phyloP scores from a whole-genome alignment of 2,113 vertebrate genomes.

The Amphiprion ocellaris region DNA sequence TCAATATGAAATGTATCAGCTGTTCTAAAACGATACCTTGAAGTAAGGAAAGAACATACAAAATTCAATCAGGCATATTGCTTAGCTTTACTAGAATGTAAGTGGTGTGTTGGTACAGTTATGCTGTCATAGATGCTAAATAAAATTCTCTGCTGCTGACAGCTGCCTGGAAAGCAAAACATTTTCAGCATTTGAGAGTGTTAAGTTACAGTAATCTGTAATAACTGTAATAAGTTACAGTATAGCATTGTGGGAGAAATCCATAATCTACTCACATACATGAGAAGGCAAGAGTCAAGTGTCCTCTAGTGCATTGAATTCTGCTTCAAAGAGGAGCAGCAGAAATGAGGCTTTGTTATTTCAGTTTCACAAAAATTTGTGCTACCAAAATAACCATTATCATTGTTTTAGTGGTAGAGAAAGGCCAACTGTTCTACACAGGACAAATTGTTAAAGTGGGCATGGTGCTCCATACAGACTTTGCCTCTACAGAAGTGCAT shows the following conservation, averaged over 20 bases:
- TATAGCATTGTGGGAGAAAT: not conserved
- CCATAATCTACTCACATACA: slow-evolving; percentile 17
- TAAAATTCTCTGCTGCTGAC: slow-evolving; percentile 2
- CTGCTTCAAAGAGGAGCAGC: not conserved
- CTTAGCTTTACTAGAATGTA: slow-evolving; percentile 46
- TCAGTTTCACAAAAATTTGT: not conserved
- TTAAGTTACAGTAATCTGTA: too few relatives aligned
- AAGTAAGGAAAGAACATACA: slow-evolving; percentile 8
- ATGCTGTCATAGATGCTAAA: slow-evolving; percentile 3
- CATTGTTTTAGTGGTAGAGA: slow-evolving; percentile 28
- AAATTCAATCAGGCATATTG: slow-evolving; percentile 10
- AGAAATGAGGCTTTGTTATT: not conserved
- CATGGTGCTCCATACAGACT: slow-evolving; percentile 13
- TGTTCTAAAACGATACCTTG: not conserved
- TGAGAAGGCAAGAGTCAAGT: not conserved
- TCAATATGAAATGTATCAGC: slow-evolving; percentile 9
- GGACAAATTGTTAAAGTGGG: slow-evolving; percentile 7
- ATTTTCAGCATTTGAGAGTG: slow-evolving; percentile 20
- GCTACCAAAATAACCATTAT: slow-evolving; percentile 23
- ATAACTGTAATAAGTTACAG: not conserved
- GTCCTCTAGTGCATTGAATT: slow-evolving; percentile 22
- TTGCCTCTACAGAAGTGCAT: slow-evolving; percentile 12
- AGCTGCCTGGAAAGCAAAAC: not conserved
- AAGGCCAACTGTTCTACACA: slow-evolving; percentile 4
- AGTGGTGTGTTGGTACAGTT: slow-evolving; percentile 32